Base-by-base conservation (phyloP, 2,113 vertebrate species). In the Poeciliopsis occidentalis region DNA sequence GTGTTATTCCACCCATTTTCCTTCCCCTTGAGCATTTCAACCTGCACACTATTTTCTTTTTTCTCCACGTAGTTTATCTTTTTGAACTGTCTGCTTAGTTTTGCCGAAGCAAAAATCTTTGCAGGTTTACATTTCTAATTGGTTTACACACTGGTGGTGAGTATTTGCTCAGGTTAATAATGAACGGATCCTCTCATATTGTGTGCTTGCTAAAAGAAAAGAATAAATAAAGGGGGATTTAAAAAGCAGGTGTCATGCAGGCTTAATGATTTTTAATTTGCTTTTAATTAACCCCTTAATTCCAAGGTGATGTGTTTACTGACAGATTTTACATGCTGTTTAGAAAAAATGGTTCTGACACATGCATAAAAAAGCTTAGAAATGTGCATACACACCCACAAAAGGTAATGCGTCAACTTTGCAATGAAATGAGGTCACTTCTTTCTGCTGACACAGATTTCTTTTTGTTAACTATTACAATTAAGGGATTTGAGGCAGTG, bases 261-360 rank as follows among this genome's bases (percentile, higher is more conserved):
- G 71, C 87, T 87, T 93, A 94, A 93, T 92, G 89, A 90, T 84
- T 90, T 91, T 88, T 94, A 84, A 94, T 94, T 93, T 92, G 85
- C 91, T 91, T 95, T 93, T 94, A 92, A 95, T 94, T 94, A 95
- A 94, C 91, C 92, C 82, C 61, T 83, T 51, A 72, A 91, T 89
- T 87, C 78, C 69, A 44, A 80, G 92, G 90, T 92, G 88, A 65
- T 71, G 80, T 84, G 71, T 87, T 78, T 62, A 60, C 75, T 86
- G 86, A 30, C 57, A 77, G 73, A 73, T 66, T 71, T 57, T 15
- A 51, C 70, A 78, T 75, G 62, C 57, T 37, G 32, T 34, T 77
- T 76, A 19, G 60, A 88, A 89, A 92, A 87, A 88, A 86, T 90
- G 51, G 87, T 70, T 84, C 73, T 78, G 57, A 73, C 68, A 70